Base-by-base conservation (phyloP, 2,888 invertebrate species). In the Plemyria rubiginata region DNA sequence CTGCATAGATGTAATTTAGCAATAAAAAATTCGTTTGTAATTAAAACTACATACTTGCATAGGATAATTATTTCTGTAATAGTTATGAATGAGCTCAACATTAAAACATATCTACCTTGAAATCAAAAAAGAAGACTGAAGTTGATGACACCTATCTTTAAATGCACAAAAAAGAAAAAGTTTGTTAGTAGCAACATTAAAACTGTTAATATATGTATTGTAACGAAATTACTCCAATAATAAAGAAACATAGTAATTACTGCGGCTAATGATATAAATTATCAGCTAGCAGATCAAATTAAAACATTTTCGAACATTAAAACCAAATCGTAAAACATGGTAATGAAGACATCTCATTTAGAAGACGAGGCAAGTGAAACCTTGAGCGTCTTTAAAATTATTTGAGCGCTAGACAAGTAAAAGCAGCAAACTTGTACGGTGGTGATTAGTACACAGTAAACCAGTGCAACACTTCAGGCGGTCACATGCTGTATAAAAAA, bases 201-300 rank as follows among this genome's bases (percentile, higher is more conserved):
- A 56, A 60, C 64, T 48, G 55, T 49, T 60, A 56, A 38, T 60
- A 60, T 60, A 64, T 64, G 56, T 56, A 43, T 60, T 64, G 64
- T 55, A 56, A 64, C 60, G 60, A 64, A 60, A 63, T 60, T 52
- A 54, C 55, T 54, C 52, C 13, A 60, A 32, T 40, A 60, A 55
- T 52, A 55, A 59, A 53, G 58, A 48, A n/a, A 41, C 11, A 15
- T 46, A 0, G 29, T 28, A 54, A 45, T 58, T 58, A 50, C 45
- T 13, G 29, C 43, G 9, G 40, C 46, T 50, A 54, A 48, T 59
- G 51, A 49, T 54, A 50, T 15, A 59, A 49, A 4, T 56, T 60
- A 59, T 63, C 51, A 59, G 46, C 16, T 16, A 36, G 38, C 45
- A 52, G 52, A 55, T 59, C 55, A 43, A 54, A 63, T 55, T 59